Conservation (phyloP, 2,888 invertebrate genomes). For the Meteorus cinctellus region DNA sequence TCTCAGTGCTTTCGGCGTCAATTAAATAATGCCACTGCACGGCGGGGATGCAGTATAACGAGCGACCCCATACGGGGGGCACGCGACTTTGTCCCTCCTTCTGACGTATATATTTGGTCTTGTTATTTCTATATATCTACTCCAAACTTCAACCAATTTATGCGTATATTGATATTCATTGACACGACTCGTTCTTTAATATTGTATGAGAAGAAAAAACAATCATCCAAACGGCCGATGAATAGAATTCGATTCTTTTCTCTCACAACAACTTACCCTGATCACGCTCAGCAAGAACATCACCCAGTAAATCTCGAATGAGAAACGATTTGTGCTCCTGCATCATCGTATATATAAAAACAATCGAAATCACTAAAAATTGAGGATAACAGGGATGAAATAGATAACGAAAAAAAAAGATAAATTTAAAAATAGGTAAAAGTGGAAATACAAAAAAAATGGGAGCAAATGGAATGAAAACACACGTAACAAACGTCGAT, state of each 20-base stretch:
- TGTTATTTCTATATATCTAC: slow-evolving; percentile 19
- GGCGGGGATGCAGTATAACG: slow-evolving; percentile 63
- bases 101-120: background rate
- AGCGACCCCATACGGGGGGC: slow-evolving; percentile 59
- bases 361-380: slow-evolving; percentile 21
- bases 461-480: background rate
- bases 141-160: slow-evolving; percentile 2
- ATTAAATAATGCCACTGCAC: slow-evolving; percentile 65
- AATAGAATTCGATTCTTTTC: background rate
- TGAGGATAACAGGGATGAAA: slow-evolving; percentile 13
- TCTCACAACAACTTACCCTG: slow-evolving; percentile 72
- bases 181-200: slow-evolving; percentile 30
- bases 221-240: background rate
- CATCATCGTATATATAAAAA: slow-evolving; percentile 59
- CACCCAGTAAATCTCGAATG: slow-evolving; percentile 88
- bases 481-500: background rate
- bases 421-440: slow-evolving; percentile 17
- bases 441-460: background rate
- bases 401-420: slow-evolving; percentile 11
- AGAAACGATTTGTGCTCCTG: slow-evolving; percentile 83
- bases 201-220: slow-evolving; percentile 22
- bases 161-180: slow-evolving; percentile 25
- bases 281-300: slow-evolving; percentile 77
- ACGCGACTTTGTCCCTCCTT: slow-evolving; percentile 57
- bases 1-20: slow-evolving; percentile 44